Base-by-base conservation (phyloP, 2,113 vertebrate genomes). In the Hippolais icterina region DNA sequence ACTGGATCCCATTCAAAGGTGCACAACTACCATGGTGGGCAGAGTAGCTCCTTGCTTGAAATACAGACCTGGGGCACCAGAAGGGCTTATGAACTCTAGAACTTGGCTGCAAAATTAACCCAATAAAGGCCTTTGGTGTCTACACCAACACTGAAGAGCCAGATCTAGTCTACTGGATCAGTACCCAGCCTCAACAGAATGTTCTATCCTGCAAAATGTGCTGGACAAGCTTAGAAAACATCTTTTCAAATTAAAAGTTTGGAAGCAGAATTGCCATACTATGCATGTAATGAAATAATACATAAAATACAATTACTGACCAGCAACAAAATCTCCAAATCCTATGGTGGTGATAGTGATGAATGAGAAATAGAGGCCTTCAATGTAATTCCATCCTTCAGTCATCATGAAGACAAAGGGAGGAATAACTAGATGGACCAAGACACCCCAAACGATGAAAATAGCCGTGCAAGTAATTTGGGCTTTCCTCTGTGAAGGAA, bases 331-430 rank as follows among this genome's bases (percentile, higher is more conserved):
- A 97, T 99, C 99, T 61, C 99, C 99, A 87, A 99, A 99, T 91
- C 99, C 99, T 79, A 99, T 99, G 83, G 99, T 99, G 74, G 99
- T 99, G 97, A 99, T 99, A 70, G 99, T 99, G 96, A 99, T 99
- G 88, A 99, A 99, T 33, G 99, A 99, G 97, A 99, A 99, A 96
- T 99, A 99, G 92, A 99, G 98, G 53, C 99, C 99, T 96, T 99
- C 99, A 10, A 99, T 97, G 77, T 99, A 99, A 74, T 98, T 83
- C 99, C 99, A 99, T 66, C 99, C 98, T 97, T 99, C 99, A 9
- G 99, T 99, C 81, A 98, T 98, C 99, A 99, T 99, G 93, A 99
- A 99, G 33, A 99, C 98, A 71, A 99, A 99, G 37, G 99, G 99
- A 24, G 99, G 99, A 93, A 99, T 98, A 82, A 99, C 98, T 87